Conservation (phyloP, 2,113 vertebrate genomes). For the Pontoporia blainvillei region DNA sequence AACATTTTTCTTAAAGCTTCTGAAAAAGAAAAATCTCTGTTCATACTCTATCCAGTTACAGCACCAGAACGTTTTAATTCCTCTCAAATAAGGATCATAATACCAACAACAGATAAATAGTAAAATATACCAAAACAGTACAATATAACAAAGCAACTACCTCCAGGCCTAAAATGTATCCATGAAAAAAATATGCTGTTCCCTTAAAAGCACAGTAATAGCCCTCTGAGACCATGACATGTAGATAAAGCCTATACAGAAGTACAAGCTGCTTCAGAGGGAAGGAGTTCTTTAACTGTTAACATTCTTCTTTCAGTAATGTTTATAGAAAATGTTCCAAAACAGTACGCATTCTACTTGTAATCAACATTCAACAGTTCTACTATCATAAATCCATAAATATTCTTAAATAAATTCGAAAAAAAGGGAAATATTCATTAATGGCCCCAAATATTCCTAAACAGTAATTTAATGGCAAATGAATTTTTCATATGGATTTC, state of each 20-base stretch:
- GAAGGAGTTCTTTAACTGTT: neutral
- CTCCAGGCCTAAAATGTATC: neutral
- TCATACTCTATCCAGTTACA: neutral
- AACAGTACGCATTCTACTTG: neutral
- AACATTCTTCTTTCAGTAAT: neutral
- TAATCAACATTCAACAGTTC: neutral
- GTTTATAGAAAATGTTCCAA: neutral
- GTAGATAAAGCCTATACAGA: neutral
- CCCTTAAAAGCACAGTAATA: neutral
- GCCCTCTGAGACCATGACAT: neutral
- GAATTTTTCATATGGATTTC: neutral
- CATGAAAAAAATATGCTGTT: neutral
- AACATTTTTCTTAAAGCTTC: neutral
- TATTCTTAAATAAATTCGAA: conserved; percentile 15
- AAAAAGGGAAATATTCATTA: neutral
- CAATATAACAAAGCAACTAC: neutral
- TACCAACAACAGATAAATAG: neutral
- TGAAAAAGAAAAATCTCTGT: neutral
- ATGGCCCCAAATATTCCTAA: neutral
- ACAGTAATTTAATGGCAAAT: neutral
- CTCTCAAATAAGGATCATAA: conserved; percentile 8
- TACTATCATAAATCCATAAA: neutral
- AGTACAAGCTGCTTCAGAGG: neutral
- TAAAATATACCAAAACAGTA: neutral
- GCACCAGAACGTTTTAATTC: neutral